Percentiles rank a stretch among this genome's conserved stretches.
Conservation (phyloP, 1,140 invertebrate species). For the Calliopsis andreniformis region DNA sequence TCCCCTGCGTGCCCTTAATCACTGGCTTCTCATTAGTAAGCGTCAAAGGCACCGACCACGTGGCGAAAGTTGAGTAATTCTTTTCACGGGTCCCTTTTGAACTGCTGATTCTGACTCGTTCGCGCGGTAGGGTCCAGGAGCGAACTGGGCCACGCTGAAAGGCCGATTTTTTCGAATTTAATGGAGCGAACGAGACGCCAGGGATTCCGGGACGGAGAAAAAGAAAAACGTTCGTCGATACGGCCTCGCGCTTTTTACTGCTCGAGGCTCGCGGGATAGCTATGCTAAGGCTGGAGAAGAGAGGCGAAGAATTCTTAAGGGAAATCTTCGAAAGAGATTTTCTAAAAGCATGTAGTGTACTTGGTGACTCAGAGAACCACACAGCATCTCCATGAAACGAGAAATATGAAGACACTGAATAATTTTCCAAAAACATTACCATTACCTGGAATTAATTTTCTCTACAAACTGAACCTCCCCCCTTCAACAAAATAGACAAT, state of each 20-base stretch:
- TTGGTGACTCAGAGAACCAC: too few species aligned
- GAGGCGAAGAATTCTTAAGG: too few species aligned
- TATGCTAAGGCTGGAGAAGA: too few species aligned
- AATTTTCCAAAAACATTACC: too few species aligned
- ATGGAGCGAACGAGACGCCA: conserved; percentile 60
- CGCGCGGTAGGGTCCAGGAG: conserved; percentile 37
- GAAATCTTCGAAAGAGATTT: too few species aligned
- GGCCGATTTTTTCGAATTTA: conserved; percentile 61
- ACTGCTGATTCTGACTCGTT: conserved; percentile 60
- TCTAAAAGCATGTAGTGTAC: too few species aligned
- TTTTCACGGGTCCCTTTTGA: conserved; percentile 62
- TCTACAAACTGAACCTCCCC: too few species aligned
- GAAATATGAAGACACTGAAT: too few species aligned
- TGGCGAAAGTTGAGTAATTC: conserved; percentile 50
- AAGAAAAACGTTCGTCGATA: background rate
- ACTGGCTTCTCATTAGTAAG: conserved; percentile 68
- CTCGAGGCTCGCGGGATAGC: too few species aligned
- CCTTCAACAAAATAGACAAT: background rate
- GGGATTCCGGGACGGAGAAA: background rate
- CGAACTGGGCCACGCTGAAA: conserved; percentile 52
- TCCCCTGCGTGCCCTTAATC: conserved; percentile 61
- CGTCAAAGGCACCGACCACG: conserved; percentile 68
- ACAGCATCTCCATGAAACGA: too few species aligned
- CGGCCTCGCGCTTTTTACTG: background rate
- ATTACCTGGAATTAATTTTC: too few species aligned